phyloP scores from a whole-genome alignment of 2,797 vertebrate species.

The Cynopterus sphinx region DNA sequence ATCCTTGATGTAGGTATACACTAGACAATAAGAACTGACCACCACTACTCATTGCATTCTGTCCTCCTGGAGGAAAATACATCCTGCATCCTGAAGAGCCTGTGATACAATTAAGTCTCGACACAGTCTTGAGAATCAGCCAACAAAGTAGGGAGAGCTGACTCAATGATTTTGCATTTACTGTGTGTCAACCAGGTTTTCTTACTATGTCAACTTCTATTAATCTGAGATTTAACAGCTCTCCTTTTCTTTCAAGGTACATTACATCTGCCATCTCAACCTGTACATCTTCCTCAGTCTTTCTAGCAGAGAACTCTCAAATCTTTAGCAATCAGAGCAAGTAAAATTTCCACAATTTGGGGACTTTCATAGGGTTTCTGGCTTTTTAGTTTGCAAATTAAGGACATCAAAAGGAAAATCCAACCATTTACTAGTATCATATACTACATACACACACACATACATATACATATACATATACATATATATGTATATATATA shows the following conservation, averaged over 20 bases:
- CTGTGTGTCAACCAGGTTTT: background rate
- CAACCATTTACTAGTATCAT: background rate
- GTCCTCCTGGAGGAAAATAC: background rate
- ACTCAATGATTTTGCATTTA: constrained; percentile 1
- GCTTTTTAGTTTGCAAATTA: constrained; percentile 31
- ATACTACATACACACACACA: too few species aligned
- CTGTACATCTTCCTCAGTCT: background rate
- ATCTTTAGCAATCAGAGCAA: background rate
- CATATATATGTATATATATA: too few species aligned
- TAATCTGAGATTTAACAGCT: background rate
- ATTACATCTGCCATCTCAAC: background rate
- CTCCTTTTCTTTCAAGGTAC: background rate
- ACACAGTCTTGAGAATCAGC: background rate
- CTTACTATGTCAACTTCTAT: background rate
- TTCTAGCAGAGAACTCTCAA: background rate
- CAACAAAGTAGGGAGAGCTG: background rate
- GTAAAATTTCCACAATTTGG: background rate
- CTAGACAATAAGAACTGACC: background rate
- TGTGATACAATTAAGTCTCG: background rate
- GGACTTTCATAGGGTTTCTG: background rate
- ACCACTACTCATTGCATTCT: background rate
- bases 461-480: too few species aligned
- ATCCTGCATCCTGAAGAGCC: background rate
- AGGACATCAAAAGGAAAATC: background rate
- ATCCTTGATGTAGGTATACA: background rate